Conservation (phyloP, 2,888 invertebrate species). For the Amorpha juglandis region DNA sequence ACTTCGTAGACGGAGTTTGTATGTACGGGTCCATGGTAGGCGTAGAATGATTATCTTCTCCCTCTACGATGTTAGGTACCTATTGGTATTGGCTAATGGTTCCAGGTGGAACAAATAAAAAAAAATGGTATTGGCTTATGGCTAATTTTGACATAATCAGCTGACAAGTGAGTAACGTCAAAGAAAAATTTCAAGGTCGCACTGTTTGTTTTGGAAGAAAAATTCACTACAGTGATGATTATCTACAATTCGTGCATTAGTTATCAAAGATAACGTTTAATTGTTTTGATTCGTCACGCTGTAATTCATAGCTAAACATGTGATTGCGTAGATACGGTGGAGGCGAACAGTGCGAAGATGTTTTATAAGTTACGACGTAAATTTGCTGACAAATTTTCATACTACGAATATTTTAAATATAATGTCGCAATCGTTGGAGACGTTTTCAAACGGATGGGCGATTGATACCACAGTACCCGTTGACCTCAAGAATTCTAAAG, state of each 20-base stretch:
- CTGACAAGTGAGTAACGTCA: background rate
- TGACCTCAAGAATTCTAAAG: slow-evolving; percentile 68
- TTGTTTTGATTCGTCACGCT: slow-evolving; percentile 10
- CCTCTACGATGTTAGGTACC: too few species aligned
- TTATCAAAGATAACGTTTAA: slow-evolving; percentile 25
- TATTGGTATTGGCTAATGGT: too few species aligned
- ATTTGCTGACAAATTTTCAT: slow-evolving; percentile 29
- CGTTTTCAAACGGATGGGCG: slow-evolving; percentile 76
- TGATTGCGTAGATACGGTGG: slow-evolving; percentile 33
- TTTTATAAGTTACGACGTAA: slow-evolving; percentile 40
- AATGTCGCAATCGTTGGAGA: slow-evolving; percentile 64
- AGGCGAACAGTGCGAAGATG: slow-evolving; percentile 41
- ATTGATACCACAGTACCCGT: slow-evolving; percentile 74
- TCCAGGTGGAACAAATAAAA: too few species aligned
- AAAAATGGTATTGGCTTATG: too few species aligned
- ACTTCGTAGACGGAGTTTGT: too few species aligned
- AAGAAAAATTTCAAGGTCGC: slow-evolving; percentile 18
- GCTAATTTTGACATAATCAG: slow-evolving; percentile 13
- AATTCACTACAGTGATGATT: slow-evolving; percentile 6
- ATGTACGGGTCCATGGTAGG: too few species aligned
- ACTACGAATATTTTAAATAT: slow-evolving; percentile 39
- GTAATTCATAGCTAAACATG: slow-evolving; percentile 28
- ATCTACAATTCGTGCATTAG: slow-evolving; percentile 17
- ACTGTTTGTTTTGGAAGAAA: slow-evolving; percentile 26
- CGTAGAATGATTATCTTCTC: too few species aligned